A percentile compares a stretch with the other conserved stretches of the same genome.
phyloP scores from a whole-genome alignment of 2,888 invertebrate genomes.

The Lottia gigantea region DNA sequence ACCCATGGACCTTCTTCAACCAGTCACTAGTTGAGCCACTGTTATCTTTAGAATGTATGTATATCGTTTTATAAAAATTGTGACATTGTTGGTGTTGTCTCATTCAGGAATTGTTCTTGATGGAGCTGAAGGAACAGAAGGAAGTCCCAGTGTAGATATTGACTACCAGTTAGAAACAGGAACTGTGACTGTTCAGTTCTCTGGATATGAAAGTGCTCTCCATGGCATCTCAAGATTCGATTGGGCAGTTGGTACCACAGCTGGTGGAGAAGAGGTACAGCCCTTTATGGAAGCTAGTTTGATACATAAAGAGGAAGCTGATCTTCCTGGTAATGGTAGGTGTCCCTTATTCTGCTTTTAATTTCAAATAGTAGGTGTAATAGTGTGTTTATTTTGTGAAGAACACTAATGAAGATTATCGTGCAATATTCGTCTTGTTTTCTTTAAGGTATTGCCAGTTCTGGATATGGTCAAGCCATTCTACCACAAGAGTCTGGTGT shows the following conservation, averaged over 20 bases:
- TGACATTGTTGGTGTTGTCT: too few relatives aligned
- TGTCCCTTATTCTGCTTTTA: neutral
- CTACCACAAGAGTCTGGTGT: slow-evolving; percentile 33
- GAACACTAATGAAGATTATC: too few relatives aligned
- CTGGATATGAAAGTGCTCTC: slow-evolving; percentile 41
- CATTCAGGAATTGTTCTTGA: slow-evolving; percentile 35
- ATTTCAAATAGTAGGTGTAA: too few relatives aligned
- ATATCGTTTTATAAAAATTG: too few relatives aligned
- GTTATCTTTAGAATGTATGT: too few relatives aligned
- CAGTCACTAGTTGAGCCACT: too few relatives aligned
- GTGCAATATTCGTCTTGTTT: neutral
- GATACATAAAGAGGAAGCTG: slow-evolving; percentile 30
- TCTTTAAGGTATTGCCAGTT: slow-evolving; percentile 39
- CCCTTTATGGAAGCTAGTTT: slow-evolving; percentile 39
- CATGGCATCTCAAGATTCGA: slow-evolving; percentile 43
- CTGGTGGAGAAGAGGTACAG: slow-evolving; percentile 41
- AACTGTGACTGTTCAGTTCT: slow-evolving; percentile 42
- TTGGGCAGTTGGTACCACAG: slow-evolving; percentile 48
- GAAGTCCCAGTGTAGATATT: slow-evolving; percentile 31
- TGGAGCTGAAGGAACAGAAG: slow-evolving; percentile 30
- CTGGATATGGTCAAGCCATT: slow-evolving; percentile 42
- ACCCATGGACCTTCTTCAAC: too few relatives aligned
- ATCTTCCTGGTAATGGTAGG: slow-evolving; percentile 34
- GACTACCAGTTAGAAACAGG: slow-evolving; percentile 39
- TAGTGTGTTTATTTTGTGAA: neutral